Evolutionary conservation across 2,113 vertebrate genomes (phyloP).

Genomic region (Aythya baeri): DNA sequence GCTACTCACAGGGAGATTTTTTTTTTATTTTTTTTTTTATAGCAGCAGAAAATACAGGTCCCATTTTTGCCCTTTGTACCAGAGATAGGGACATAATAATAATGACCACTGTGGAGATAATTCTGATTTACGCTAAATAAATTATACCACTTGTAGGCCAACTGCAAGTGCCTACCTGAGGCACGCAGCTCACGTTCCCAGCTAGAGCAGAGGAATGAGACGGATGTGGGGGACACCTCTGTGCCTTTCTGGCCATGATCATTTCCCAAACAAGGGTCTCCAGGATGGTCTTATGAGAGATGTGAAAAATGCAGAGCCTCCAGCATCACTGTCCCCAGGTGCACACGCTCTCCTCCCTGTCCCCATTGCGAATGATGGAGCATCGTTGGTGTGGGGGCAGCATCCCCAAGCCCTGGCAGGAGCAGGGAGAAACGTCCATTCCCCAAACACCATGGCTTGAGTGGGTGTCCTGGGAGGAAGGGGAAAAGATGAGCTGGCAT

Average conservation of each 20-base stretch:
- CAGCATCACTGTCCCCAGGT: no score
- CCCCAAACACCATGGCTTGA: no score
- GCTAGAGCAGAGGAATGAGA: not conserved
- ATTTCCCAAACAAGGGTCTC: not conserved
- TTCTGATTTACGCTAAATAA: not conserved
- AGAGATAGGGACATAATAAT: not conserved
- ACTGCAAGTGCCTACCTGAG: not conserved
- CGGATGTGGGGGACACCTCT: no score
- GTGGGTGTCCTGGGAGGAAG: not conserved
- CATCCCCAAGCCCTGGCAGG: not conserved
- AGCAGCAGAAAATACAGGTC: not conserved
- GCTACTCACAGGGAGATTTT: not conserved
- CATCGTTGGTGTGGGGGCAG: not conserved
- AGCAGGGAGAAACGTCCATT: not conserved
- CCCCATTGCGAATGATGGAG: not conserved
- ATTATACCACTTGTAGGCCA: not conserved
- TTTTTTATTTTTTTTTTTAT: no score
- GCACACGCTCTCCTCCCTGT: no score
- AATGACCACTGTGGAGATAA: not conserved
- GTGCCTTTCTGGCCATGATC: not conserved
- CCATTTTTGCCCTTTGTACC: not conserved
- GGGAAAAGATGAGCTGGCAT: not conserved
- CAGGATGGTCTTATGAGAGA: not conserved
- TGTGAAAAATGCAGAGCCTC: not conserved
- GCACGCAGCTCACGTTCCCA: not conserved